Base-by-base conservation (phyloP, 2,888 invertebrate species). In the Sceliomorpha sp. region DNA sequence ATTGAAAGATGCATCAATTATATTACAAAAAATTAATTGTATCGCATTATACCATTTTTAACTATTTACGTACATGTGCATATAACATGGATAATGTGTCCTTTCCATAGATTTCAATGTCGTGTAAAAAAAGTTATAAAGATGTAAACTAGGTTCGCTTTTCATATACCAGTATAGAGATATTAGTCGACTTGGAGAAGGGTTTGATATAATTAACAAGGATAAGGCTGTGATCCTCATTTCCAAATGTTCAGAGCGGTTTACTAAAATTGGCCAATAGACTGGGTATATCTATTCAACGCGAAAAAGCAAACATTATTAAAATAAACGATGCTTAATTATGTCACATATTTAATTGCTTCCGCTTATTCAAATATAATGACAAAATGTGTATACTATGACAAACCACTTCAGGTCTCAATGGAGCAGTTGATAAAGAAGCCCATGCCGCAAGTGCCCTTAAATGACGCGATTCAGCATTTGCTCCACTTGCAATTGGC, bases 121-220 rank as follows among this genome's bases (percentile, higher is more conserved):
- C 0, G 93, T 92, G 64, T 92, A 92, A 89, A 93, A 94, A 84
- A 92, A 94, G 72, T 93, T 90, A 70, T 92, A 92, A 70, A 94
- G 87, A 77, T 94, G 93, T 2, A 90, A 90, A 76, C 91, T 91
- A 0, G 90, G 90, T 66, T 92, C 93, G 6, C 88, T 89, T 73
- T 90, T 90, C 77, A 94, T 92, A 71, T 92, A 93, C 84, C 93
- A 92, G 79, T 93, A 93, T 1, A 94, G 89, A 58, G 93, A 92
- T 67, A 93, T 90, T 40, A 94, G 90, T 42, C 93, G 91, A 0
- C 92, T 92, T 3, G 93, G 90, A 0, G 92, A 90, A 2, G 93
- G 92, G 69, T 92, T 91, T 0, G 93, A 92, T 17, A 91, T 90
- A 0, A 94, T 87, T 1, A 94, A 89, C 27, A 92, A 88, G 39